Conservation (phyloP, 2,888 invertebrate genomes). For the Drosophila macrospina region DNA sequence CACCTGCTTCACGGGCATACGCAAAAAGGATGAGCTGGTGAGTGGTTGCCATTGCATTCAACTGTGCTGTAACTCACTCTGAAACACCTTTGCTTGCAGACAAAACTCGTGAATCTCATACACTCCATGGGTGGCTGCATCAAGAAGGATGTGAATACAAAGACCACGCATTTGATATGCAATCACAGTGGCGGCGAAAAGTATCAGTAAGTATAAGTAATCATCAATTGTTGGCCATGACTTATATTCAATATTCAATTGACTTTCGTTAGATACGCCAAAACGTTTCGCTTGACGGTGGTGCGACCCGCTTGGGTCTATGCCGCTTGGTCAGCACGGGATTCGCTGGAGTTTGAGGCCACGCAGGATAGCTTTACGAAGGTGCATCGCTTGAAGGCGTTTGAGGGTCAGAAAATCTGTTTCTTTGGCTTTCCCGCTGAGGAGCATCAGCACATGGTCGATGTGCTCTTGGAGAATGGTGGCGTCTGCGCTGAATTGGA, state of each 20-base stretch:
- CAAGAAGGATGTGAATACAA: conserved; percentile 94
- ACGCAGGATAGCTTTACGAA: conserved; percentile 89
- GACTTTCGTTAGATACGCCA: conserved; percentile 89
- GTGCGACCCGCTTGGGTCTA: conserved; percentile 95
- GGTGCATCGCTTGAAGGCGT: conserved; percentile 93
- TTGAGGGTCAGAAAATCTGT: conserved; percentile 94
- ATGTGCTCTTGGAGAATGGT: conserved; percentile 94
- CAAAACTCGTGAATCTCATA: conserved; percentile 93
- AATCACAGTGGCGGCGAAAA: conserved; percentile 95
- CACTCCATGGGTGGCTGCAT: conserved; percentile 99
- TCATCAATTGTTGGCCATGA: too few relatives aligned
- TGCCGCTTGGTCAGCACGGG: conserved; percentile 93
- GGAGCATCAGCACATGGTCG: conserved; percentile 96
- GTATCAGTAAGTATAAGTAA: conserved; percentile 88
- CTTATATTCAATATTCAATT: not conserved
- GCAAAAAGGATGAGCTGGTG: conserved; percentile 95
- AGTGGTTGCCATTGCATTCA: conserved; percentile 19
- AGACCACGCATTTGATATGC: conserved; percentile 97
- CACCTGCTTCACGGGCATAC: conserved; percentile 96
- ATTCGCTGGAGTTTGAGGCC: conserved; percentile 90
- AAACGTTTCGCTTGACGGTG: conserved; percentile 94
- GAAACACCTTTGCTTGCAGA: conserved; percentile 86
- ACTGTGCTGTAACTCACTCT: not conserved
- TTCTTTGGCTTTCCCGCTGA: conserved; percentile 96
- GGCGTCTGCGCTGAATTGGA: conserved; percentile 91